Evolutionary conservation across 2,797 vertebrate genomes (phyloP).

Genomic region (Pangasius mekongensis): DNA sequence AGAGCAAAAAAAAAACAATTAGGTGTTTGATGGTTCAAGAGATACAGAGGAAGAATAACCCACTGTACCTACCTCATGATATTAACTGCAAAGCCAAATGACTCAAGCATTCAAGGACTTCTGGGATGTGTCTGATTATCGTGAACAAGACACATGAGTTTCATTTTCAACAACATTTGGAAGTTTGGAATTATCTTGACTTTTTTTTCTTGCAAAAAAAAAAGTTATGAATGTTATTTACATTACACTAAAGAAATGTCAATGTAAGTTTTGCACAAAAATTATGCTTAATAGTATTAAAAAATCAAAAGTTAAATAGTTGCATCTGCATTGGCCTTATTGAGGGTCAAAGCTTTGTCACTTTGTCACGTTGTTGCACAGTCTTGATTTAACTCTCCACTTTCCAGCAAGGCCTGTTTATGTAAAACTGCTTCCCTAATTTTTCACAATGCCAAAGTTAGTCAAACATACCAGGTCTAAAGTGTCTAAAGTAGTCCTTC

Average conservation of each 20-base stretch:
- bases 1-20: neutral
- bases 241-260: neutral
- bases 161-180: neutral
- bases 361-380: neutral
- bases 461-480: neutral
- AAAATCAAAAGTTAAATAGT: neutral
- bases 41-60: neutral
- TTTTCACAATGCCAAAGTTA: neutral
- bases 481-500: neutral
- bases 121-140: neutral
- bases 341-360: neutral
- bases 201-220: neutral
- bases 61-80: neutral
- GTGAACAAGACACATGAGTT: neutral
- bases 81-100: neutral
- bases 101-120: no score
- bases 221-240: neutral
- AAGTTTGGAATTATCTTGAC: neutral
- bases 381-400: neutral
- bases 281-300: neutral
- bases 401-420: neutral
- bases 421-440: neutral
- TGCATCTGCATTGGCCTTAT: neutral
- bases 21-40: neutral
- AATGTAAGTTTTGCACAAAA: neutral